Base-by-base conservation (phyloP, 1,140 invertebrate genomes). In the Danaus plexippus region DNA sequence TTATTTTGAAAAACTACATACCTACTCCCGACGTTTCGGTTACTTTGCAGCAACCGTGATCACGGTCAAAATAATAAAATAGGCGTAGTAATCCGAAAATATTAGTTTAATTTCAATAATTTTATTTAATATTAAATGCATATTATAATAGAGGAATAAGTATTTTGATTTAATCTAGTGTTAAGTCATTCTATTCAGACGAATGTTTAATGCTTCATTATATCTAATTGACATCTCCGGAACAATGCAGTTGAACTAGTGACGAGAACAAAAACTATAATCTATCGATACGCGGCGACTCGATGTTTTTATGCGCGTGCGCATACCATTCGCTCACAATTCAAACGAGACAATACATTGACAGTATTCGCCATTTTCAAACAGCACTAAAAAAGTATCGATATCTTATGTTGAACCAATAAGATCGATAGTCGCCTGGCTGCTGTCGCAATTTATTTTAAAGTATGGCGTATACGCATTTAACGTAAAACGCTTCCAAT, bases 161-260 rank as follows among this genome's bases (percentile, higher is more conserved):
- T 32, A 32, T 4, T 32, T 32, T 0, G 4, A 32, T 32, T 32
- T 32, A 3, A 32, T 32, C 22, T 32, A 4, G 22, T 32, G 22
- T 32, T 32, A 32, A 32, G 7, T 32, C 22, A 32, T 32, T 32
- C 22, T 32, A 32, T 32, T 32, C 7, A 32, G 22, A 32, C 22
- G 22, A 32, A 32, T 32, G 22, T 32, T 32, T 32, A 32, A 59
- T 59, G 49, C 57, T 63, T 80, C 74, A 82, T 82, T 82, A 82
- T 63, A 69, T 60, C 69, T 82, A 82, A 82, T 82, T 82, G 76
- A 79, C 75, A 71, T 78, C 63, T 64, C 51, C 43, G 57, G 69
- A 73, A 79, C 77, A 74, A 77, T 77, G 73, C 64, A 53, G 71
- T 62, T 58, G 44, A 54, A 64, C 72, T 72, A 74, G 74, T 70